Base-by-base conservation (phyloP, 1,140 invertebrate species). In the Hormaphis cornu region DNA sequence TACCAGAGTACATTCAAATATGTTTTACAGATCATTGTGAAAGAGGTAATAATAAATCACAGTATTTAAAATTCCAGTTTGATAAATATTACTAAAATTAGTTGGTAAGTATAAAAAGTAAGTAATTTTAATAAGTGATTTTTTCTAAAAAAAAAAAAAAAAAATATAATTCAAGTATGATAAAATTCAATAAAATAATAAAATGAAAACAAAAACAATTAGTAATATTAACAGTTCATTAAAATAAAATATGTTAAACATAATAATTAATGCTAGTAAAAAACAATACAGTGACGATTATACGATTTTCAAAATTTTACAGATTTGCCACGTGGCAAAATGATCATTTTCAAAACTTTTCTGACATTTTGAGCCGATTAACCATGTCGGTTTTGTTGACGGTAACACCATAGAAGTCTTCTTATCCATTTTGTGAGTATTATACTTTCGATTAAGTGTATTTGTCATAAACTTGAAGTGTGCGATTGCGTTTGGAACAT, bases 311-410 rank as follows among this genome's bases (percentile, higher is more conserved):
- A 66, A 48, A 18, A 66, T 44, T 50, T 66, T 66, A 14, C 61
- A 66, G 28, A 66, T 9, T 18, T 66, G 61, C 22, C 1, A 50
- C 10, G 44, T 66, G 1, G 44, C 44, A 10, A 16, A 66, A 14
- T 50, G 28, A 46, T 66, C 61, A 50, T 42, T 50, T 66, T 66
- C 61, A 35, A 66, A 66, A 66, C 61, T 35, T 12, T 66, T 66
- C 50, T 66, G 61, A 24, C 61, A 66, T 16, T 48, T 50, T 14
- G 61, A 66, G 10, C 61, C 61, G 20, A 66, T 66, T 3, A 22
- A 48, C 61, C 61, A 66, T 6, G 61, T 48, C 1, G 61, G 61
- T 6, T 28, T 14, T 2, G 26, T 48, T 16, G 61, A 66, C 50
- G 61, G 61, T 16, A 66, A n/a, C 7, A 48, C 18, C 61, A 66